Evolutionary conservation across 2,797 vertebrate genomes (phyloP).

Genomic region (Cyclopterus lumpus): DNA sequence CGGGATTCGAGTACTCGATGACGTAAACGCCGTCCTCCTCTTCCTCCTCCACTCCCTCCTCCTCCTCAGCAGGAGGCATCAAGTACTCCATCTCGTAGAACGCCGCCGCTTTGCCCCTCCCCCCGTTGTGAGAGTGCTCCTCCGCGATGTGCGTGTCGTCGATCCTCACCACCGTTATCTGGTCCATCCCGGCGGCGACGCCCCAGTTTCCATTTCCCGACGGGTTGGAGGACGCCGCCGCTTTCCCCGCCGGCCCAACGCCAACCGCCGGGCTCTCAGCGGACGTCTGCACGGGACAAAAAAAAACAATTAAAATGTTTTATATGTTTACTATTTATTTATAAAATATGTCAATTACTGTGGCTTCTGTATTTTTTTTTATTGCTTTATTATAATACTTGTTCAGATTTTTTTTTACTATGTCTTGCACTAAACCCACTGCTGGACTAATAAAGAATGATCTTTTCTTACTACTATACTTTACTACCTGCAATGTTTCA

Average conservation of each 20-base stretch:
- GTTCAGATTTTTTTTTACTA: no score
- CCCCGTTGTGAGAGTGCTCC: slow-evolving; percentile 22
- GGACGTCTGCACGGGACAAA: no score
- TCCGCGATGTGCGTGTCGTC: slow-evolving; percentile 51
- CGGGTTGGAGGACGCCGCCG: not conserved
- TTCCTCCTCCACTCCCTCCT: slow-evolving; percentile 4
- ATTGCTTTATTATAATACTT: no score
- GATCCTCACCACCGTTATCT: slow-evolving; percentile 57
- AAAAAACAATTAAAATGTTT: no score
- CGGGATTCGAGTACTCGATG: slow-evolving; percentile 63
- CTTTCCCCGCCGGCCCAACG: slow-evolving; percentile 2
- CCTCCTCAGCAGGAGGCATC: slow-evolving; percentile 26
- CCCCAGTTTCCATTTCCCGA: slow-evolving; percentile 36
- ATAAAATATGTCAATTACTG: no score
- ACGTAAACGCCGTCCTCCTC: slow-evolving; percentile 58
- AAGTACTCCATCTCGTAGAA: slow-evolving; percentile 53
- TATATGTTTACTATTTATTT: no score
- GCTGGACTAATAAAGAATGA: no score
- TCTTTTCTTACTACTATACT: no score
- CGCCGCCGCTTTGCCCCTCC: slow-evolving; percentile 1
- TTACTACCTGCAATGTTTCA: no score
- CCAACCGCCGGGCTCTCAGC: not conserved
- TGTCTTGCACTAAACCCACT: no score
- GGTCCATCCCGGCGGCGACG: slow-evolving; percentile 21
- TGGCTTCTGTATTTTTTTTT: no score